Conservation (phyloP, 2,113 vertebrate genomes). For the Indicator maculatus region DNA sequence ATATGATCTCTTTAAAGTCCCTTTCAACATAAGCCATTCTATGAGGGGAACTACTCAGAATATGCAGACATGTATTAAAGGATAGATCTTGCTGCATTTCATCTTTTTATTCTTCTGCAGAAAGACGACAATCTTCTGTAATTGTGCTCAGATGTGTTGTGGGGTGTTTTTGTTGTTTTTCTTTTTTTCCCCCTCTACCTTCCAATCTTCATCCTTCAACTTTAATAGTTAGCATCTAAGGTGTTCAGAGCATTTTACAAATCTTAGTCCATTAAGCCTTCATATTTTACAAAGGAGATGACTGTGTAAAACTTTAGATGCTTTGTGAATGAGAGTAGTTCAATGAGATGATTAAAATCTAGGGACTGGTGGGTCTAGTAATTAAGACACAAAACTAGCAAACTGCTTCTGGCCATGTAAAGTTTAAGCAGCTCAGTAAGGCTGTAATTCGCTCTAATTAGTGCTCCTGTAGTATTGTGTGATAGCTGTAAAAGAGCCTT, state of each 20-base stretch:
- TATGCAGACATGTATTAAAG: background rate
- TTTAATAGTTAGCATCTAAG: background rate
- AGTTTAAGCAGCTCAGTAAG: background rate
- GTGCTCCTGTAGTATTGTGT: background rate
- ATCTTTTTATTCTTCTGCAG: background rate
- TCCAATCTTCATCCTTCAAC: background rate
- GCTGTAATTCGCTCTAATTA: background rate
- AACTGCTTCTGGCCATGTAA: background rate
- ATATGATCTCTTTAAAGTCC: too few species aligned
- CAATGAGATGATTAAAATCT: background rate
- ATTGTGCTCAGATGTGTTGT: background rate
- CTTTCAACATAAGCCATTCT: too few species aligned
- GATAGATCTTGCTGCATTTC: background rate
- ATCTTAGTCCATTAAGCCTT: background rate
- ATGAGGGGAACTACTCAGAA: background rate
- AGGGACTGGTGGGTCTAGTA: background rate
- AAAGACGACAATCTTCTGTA: background rate
- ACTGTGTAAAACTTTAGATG: background rate
- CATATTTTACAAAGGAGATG: background rate
- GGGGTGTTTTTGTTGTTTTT: too few species aligned
- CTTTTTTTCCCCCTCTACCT: background rate
- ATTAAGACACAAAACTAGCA: background rate
- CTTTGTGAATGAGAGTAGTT: background rate
- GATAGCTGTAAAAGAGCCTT: background rate
- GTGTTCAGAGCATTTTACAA: background rate